Conservation (phyloP, 2,888 invertebrate species). For the Therioaphis trifolii region DNA sequence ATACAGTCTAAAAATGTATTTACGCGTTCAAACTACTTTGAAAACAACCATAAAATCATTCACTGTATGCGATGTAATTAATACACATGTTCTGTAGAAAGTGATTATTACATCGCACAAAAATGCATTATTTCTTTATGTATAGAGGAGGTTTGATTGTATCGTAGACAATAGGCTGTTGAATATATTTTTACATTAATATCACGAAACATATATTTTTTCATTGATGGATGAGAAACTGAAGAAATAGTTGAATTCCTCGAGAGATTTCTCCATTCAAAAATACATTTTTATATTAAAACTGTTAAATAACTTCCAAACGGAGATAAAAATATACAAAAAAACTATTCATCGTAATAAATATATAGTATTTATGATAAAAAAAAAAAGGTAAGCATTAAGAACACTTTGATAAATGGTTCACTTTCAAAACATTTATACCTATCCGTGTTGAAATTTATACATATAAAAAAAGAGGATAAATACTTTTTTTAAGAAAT, state of each 20-base stretch:
- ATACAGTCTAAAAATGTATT: neutral
- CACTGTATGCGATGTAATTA: neutral
- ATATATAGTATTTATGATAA: neutral
- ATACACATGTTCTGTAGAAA: neutral
- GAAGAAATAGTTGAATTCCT: neutral
- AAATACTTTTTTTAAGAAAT: neutral
- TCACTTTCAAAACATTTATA: neutral
- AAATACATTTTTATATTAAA: no score
- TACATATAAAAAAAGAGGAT: neutral
- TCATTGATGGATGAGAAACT: neutral
- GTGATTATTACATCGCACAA: neutral
- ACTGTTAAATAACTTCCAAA: neutral
- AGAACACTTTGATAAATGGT: neutral
- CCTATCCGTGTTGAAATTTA: neutral
- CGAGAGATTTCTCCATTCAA: no score
- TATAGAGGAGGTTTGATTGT: neutral
- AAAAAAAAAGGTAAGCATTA: neutral
- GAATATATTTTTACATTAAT: neutral
- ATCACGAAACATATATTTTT: neutral
- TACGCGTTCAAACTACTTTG: constrained; percentile 5
- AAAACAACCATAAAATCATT: constrained; percentile 1
- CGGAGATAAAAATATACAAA: neutral
- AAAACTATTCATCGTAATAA: neutral
- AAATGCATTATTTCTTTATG: neutral
- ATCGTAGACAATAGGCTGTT: neutral